These are phyloP conservation scores for Ametastegia equiseti DNA, from an alignment of 2,888 invertebrate genomes.

Conservation along the genomic window DNA sequence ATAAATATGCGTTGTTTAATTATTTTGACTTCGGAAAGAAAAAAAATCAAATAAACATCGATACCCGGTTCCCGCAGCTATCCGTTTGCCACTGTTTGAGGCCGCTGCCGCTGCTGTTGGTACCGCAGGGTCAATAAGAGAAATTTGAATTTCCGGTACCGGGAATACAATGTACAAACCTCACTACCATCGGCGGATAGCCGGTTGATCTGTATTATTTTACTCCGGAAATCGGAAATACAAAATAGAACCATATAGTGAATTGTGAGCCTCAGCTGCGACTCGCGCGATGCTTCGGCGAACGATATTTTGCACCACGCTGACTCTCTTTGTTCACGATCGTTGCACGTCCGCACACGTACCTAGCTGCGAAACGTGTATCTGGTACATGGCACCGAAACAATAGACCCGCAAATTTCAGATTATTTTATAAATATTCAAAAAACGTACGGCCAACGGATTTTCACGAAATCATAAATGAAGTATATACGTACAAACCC, in stretches of 20 bases:
- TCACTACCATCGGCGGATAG: constrained; percentile 5
- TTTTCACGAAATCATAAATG: too few relatives aligned
- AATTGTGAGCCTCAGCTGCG: constrained; percentile 18
- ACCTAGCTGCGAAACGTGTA: background rate
- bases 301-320: constrained; percentile 18
- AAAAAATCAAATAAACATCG: background rate
- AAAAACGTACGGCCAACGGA: background rate
- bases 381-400: background rate
- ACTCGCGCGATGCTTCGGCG: constrained; percentile 19
- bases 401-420: background rate
- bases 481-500: too few relatives aligned
- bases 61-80: background rate
- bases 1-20: background rate
- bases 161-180: constrained; percentile 5
- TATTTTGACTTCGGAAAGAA: background rate
- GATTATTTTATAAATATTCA: background rate
- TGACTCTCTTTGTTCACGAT: constrained; percentile 12
- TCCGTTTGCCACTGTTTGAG: too few relatives aligned
- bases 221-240: constrained; percentile 38
- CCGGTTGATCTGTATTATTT: constrained; percentile 36
- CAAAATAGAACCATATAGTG: constrained; percentile 33
- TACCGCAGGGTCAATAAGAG: constrained; percentile 7
- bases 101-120: background rate
- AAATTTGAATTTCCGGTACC: background rate
- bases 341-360: background rate